Percentiles rank a stretch among this genome's conserved stretches.
phyloP scores from a whole-genome alignment of 64 coral and sea anemone genomes.

The Stylophora pistillata region DNA sequence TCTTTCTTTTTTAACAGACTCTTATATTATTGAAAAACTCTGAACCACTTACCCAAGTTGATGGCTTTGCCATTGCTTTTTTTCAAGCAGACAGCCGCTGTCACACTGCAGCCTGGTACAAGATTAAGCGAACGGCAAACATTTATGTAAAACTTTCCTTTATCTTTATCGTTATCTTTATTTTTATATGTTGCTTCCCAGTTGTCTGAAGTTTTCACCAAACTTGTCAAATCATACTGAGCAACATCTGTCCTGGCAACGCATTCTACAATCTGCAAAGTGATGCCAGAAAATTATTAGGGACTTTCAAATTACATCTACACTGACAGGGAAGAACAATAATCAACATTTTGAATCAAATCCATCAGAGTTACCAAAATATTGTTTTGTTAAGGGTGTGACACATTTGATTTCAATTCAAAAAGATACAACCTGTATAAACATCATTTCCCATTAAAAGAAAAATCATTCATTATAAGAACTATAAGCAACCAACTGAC shows the following conservation, averaged over 20 bases:
- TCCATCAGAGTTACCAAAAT: too few relatives aligned
- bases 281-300: neutral
- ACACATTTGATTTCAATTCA: neutral
- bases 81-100: conserved; percentile 64
- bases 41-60: conserved; percentile 55
- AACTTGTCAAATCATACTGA: conserved; percentile 82
- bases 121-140: conserved; percentile 81
- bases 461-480: too few relatives aligned
- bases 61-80: conserved; percentile 8
- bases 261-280: conserved; percentile 65
- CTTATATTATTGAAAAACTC: neutral
- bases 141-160: conserved; percentile 84
- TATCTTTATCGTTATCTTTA: too few relatives aligned
- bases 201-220: conserved; percentile 80
- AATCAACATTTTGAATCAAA: too few relatives aligned
- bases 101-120: conserved; percentile 54
- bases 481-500: conserved; percentile 21
- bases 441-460: too few relatives aligned
- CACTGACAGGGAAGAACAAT: too few relatives aligned
- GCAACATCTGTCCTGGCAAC: conserved; percentile 54
- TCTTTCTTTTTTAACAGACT: too few relatives aligned
- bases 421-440: too few relatives aligned
- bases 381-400: neutral
- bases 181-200: conserved; percentile 43
- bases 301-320: too few relatives aligned